Percentiles rank a stretch among this genome's conserved stretches.
Evolutionary conservation across 2,797 vertebrate species (phyloP).

Genomic region (Neolamprologus multifasciatus): DNA sequence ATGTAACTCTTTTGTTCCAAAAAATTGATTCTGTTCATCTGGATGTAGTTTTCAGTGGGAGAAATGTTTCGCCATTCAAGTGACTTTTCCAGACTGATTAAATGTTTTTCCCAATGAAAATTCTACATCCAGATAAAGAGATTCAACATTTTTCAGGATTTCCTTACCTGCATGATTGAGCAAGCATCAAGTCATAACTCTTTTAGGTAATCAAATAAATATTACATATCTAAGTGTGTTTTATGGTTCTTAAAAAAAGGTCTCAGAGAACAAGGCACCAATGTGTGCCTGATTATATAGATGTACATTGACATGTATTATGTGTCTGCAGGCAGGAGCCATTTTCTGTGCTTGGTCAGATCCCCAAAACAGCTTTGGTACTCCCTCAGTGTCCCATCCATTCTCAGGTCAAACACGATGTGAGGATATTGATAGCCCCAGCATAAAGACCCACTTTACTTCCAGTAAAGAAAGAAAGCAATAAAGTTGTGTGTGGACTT

Average conservation of each 20-base stretch:
- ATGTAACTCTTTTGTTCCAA: background rate
- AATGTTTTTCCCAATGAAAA: background rate
- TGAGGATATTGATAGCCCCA: slow-evolving; percentile 35
- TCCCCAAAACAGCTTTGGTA: slow-evolving; percentile 11
- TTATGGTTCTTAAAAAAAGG: background rate
- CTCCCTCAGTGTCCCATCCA: slow-evolving; percentile 28
- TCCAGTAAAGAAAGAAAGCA: background rate
- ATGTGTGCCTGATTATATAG: background rate
- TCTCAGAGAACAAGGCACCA: background rate
- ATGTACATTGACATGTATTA: background rate
- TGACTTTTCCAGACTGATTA: background rate
- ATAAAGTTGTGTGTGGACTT: background rate
- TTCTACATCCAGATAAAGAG: background rate
- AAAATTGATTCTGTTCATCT: background rate
- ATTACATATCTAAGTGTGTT: background rate
- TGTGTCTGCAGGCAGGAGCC: background rate
- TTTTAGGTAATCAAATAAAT: background rate
- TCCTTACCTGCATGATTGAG: background rate
- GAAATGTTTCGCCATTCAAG: background rate
- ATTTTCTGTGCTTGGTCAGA: slow-evolving; percentile 25
- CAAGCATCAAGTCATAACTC: background rate
- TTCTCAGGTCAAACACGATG: slow-evolving; percentile 24
- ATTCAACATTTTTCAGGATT: background rate
- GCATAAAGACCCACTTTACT: background rate
- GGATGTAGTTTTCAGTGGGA: background rate